Base-by-base conservation (phyloP, 2,888 invertebrate genomes). In the Byasa hedistus region DNA sequence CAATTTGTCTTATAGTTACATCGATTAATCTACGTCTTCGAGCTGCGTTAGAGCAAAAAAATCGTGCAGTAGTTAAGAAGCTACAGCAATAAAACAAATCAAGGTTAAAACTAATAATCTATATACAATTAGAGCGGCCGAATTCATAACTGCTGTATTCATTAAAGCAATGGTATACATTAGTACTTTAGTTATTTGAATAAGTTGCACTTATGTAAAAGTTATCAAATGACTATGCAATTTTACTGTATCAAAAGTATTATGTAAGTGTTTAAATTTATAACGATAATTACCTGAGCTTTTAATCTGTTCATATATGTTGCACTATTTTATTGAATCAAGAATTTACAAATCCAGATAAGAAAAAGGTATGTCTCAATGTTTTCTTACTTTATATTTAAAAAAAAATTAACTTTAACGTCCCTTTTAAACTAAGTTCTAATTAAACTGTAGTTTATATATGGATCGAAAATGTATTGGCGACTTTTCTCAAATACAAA, bases 71-170 rank as follows among this genome's bases (percentile, higher is more conserved):
- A 8, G n/a, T 54, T 7, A 10, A 55, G 22, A 58, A 19, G 22
- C n/a, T 15, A 17, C 39, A 55, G n/a, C 23, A 21, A 57, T 23
- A 32, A 57, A 64, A 19, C 39, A 57, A 52, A 44, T 51, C 21
- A 4, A 64, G 23, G 32, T 51, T 22, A 36, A 32, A 24, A 57
- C 32, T 64, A n/a, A 57, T 64, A 51, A 57, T 63, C 27, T 51
- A 57, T 52, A 52, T 64, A 51, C 36, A 48, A 64, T 52, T 57
- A 57, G 36, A 64, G 36, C 64, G 64, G 66, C 67, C 57, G 58
- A 57, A 66, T 68, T 71, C 60, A 69, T 68, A 69, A 69, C 65
- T 64, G 62, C 54, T 61, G 58, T 61, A 65, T 44, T 61, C 64
- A 63, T 64, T 64, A 65, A 57, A 21, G 57, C 44, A 24, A 51